phyloP scores from a whole-genome alignment of 2,797 vertebrate species.

The Numenius phaeopus region DNA sequence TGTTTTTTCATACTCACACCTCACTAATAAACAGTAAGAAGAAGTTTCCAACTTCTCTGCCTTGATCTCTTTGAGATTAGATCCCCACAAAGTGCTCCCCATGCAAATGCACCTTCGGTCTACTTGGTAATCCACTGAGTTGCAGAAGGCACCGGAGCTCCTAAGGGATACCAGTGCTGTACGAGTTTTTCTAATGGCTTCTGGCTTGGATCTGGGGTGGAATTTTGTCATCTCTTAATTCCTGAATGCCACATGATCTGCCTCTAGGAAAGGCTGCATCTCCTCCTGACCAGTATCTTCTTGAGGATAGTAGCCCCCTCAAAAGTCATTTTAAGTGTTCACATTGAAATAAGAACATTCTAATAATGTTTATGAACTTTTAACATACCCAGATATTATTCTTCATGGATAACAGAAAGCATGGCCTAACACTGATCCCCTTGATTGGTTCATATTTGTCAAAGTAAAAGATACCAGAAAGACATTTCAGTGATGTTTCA shows the following conservation, averaged over 20 bases:
- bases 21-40: neutral
- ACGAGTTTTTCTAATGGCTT: neutral
- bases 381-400: neutral
- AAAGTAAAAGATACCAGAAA: neutral
- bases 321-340: neutral
- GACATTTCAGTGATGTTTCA: neutral
- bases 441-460: neutral
- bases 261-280: neutral
- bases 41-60: neutral
- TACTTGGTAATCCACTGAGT: neutral
- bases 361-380: neutral
- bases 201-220: neutral
- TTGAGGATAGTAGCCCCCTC: neutral
- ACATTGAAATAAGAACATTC: neutral
- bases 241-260: neutral
- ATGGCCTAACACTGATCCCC: neutral
- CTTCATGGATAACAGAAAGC: neutral
- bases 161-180: neutral
- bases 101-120: neutral
- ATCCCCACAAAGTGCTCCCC: neutral
- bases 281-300: neutral
- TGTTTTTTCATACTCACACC: neutral
- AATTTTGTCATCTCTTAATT: neutral
- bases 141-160: neutral
- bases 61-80: neutral